These are phyloP conservation scores for Drosophila meridiana DNA, from an alignment of 2,888 invertebrate species.

Conservation along the genomic window DNA sequence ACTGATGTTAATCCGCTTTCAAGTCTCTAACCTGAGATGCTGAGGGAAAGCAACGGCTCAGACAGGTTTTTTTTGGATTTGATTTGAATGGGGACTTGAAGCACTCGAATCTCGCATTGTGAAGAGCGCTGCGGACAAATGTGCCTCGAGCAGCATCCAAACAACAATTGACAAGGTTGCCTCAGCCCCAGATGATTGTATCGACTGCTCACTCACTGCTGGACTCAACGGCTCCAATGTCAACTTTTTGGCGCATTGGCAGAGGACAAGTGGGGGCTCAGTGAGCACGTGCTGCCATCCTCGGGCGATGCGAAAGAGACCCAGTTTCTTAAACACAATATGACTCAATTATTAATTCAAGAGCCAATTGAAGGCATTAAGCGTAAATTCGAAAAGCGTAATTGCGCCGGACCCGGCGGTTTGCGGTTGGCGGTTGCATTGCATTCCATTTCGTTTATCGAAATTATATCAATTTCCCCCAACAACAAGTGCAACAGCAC, in stretches of 20 bases:
- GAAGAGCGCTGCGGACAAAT: constrained; percentile 59
- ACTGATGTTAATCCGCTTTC: constrained; percentile 36
- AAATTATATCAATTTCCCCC: constrained; percentile 73
- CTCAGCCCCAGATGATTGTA: constrained; percentile 33
- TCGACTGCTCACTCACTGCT: constrained; percentile 22
- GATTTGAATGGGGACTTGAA: constrained; percentile 41
- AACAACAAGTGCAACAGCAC: constrained; percentile 28
- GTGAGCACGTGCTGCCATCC: constrained; percentile 54
- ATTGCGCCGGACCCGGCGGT: constrained; percentile 51
- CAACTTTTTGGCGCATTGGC: constrained; percentile 72
- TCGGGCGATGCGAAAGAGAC: constrained; percentile 29
- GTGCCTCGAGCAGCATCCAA: constrained; percentile 6
- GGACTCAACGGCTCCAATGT: constrained; percentile 52
- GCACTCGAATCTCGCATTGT: constrained; percentile 26
- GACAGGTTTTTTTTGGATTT: constrained; percentile 14
- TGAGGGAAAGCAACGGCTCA: constrained; percentile 47
- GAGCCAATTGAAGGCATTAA: constrained; percentile 80
- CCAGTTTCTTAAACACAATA: constrained; percentile 45
- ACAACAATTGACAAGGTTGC: constrained; percentile 23
- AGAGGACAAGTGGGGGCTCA: constrained; percentile 51
- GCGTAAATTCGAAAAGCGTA: constrained; percentile 72
- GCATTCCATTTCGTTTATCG: constrained; percentile 74
- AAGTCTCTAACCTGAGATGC: constrained; percentile 21
- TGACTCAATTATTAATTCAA: constrained; percentile 79
- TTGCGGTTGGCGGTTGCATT: constrained; percentile 34